Base-by-base conservation (phyloP, 2,113 vertebrate genomes). In the Pangasianodon hypophthalmus region DNA sequence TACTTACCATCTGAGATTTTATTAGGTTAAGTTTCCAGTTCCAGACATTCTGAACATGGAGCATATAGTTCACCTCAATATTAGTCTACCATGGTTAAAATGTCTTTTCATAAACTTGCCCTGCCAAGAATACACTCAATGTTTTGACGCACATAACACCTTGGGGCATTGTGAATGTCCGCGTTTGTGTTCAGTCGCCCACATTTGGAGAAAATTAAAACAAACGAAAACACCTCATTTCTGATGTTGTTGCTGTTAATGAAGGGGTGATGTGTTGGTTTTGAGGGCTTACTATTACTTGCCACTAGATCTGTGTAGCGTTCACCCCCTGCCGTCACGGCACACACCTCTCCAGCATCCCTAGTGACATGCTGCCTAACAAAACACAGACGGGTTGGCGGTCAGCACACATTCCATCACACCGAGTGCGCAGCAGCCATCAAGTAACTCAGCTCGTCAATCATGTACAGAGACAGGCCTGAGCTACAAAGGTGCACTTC, bases 141-240 rank as follows among this genome's bases (percentile, higher is more conserved):
- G 71, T 81, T 89, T 89, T 95, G 92, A 95, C 93, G 92, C 89
- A 95, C 91, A 92, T 94, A 93, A 94, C 95, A 96, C 95, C 94
- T 95, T 80, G 13, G 90, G 89, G 91, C 92, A 90, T 94, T 95
- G 93, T 94, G 91, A 86, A 13, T 0, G 56, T 89, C 86, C 44
- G 21, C 84, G 84, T 92, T 94, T 92, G 92, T 90, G 62, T 69
- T 85, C 91, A 1, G 86, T 88, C 52, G 4, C 88, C 73, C 92
- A 94, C 93, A 95, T 95, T 96, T 94, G 94, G 93, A 94, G 94
- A 94, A 94, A 94, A 95, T 95, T 95, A 93, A 95, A 95, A 94
- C 88, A 94, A 95, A 93, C 93, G 93, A 95, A 95, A 95, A 95
- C 95, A 95, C 95, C 94, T 95, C 94, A 93, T 95, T 95, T 94